Base-by-base conservation (phyloP, 2,888 invertebrate species). In the Drosophila tanythrix region DNA sequence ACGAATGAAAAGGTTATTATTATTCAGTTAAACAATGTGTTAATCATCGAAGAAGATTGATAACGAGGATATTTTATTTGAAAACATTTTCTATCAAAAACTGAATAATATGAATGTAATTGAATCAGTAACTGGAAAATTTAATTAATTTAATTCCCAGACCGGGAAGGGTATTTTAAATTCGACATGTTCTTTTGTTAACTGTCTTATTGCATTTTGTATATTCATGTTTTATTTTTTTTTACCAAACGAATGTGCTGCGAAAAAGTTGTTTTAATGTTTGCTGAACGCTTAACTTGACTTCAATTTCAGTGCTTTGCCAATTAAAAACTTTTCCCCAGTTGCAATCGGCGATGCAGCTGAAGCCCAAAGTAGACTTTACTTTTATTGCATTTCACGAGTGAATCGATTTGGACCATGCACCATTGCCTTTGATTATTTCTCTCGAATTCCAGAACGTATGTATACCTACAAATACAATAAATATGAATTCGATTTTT, bases 251-350 rank as follows among this genome's bases (percentile, higher is more conserved):
- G 66, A 69, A 69, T 74, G 67, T 66, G 63, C 67, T 53, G 1
- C 15, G 25, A 46, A 7, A 70, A 71, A 71, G 69, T 70, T 73
- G 65, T 69, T 76, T 76, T 70, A 55, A 59, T 74, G 62, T 76
- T 81, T 83, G 65, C 55, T 67, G 62, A 56, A 68, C 75, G 77
- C 74, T 87, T 74, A 80, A 74, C 69, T 77, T 75, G 70, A 62
- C 60, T 76, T 62, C 72, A 68, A 63, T 76, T 79, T 65, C 50
- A 53, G 56, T 40, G 56, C 61, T 50, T 58, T 63, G 75, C 84
- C 84, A 84, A 84, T 84, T 87, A 84, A 76, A 82, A 87, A 73
- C 59, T 87, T 87, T 80, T 61, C 35, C 53, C 58, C 71, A 52
- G 63, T 61, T 57, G 70, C 73, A 61, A 46, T 76, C 72, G 56